A percentile compares a stretch with the other conserved stretches of the same genome.
Conservation (phyloP, 2,113 vertebrate genomes). For the Percina caprodes region DNA sequence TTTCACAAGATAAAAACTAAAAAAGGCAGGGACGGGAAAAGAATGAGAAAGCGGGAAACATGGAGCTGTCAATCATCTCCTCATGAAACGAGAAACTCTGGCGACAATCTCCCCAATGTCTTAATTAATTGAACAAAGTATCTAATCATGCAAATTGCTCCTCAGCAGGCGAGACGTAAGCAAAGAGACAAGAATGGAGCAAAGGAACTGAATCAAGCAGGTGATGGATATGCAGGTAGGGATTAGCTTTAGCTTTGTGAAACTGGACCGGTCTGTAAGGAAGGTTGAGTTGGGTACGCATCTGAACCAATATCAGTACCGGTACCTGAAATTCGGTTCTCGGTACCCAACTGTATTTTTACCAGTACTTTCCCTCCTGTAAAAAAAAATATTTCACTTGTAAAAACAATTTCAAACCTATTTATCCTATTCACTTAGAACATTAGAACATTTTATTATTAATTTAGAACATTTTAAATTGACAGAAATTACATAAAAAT, state of each 20-base stretch:
- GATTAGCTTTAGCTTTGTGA: neutral
- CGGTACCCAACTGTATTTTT: too few relatives aligned
- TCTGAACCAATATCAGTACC: too few relatives aligned
- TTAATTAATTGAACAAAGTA: constrained; percentile 71
- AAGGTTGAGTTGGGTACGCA: neutral
- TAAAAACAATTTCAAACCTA: too few relatives aligned
- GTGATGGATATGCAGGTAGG: constrained; percentile 32
- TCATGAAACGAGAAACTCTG: constrained; percentile 26
- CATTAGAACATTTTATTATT: too few relatives aligned
- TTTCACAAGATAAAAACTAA: constrained; percentile 62
- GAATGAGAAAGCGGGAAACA: neutral
- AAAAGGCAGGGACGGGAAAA: neutral
- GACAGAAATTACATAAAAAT: too few relatives aligned
- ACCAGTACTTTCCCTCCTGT: too few relatives aligned
- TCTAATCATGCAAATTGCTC: constrained; percentile 66
- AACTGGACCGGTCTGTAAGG: constrained; percentile 4
- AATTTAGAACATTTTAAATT: too few relatives aligned
- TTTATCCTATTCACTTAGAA: too few relatives aligned
- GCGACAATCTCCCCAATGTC: constrained; percentile 45
- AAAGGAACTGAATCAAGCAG: constrained; percentile 21
- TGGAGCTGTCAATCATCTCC: constrained; percentile 59
- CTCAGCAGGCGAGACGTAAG: constrained; percentile 15
- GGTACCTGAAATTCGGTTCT: too few relatives aligned
- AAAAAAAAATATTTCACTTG: too few relatives aligned
- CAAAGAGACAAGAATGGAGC: neutral